phyloP scores from a whole-genome alignment of 2,113 vertebrate genomes.

The Agelaius phoeniceus region DNA sequence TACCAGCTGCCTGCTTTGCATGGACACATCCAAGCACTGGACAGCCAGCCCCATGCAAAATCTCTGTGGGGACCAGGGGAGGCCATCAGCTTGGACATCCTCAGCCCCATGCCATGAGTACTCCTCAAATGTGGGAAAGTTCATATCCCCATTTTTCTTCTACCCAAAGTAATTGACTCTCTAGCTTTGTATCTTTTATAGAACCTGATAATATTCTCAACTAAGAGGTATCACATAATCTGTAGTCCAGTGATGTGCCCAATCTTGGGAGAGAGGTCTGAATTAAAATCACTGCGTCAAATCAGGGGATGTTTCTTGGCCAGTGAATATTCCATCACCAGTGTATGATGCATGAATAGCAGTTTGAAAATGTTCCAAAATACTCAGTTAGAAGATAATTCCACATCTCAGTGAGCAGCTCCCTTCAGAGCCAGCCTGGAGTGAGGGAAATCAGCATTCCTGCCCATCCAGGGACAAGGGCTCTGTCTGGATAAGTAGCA shows the following conservation, averaged over 20 bases:
- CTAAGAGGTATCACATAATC: rapidly evolving
- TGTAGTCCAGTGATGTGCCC: not conserved
- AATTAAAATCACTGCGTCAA: not conserved
- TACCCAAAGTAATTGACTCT: not conserved
- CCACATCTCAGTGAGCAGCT: not conserved
- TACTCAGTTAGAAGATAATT: not conserved
- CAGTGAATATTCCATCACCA: not conserved
- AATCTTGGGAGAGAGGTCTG: not conserved
- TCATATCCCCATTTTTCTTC: not conserved
- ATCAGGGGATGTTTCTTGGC: not conserved
- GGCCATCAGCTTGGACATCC: not conserved
- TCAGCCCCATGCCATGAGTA: not conserved
- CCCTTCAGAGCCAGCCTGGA: not conserved
- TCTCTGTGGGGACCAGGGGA: not conserved
- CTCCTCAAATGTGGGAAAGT: not conserved
- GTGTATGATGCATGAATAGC: not conserved
- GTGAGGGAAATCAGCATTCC: not conserved
- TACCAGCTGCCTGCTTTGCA: not conserved
- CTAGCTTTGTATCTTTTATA: not conserved
- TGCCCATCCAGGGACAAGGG: not conserved
- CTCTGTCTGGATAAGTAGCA: not conserved
- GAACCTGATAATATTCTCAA: not conserved
- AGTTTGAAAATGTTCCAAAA: not conserved
- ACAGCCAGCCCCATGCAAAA: not conserved
- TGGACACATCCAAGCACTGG: not conserved